Base-by-base conservation (phyloP, 2,113 vertebrate species). In the Thymallus thymallus region DNA sequence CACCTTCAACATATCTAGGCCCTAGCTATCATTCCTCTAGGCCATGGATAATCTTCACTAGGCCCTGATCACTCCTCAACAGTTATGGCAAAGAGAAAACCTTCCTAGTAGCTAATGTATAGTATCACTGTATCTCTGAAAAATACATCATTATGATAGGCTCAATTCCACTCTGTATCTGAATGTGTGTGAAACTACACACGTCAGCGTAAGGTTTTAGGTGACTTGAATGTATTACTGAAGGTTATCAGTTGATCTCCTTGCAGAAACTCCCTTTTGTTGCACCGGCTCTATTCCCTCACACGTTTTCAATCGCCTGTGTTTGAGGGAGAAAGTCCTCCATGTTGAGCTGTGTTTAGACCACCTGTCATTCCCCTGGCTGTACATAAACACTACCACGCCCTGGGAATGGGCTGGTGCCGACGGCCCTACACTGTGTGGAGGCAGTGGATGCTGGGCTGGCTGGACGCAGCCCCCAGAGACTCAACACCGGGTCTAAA, bases 261-360 rank as follows among this genome's bases (percentile, higher is more conserved):
- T 16, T 7, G 58, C 45, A 56, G 63, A 55, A 71, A 76, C 68
- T 64, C 70, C 35, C 64, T 69, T 74, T 69, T 24, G 71, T 76
- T 73, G 68, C 79, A 72, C 71, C 51, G 13, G 61, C 26, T 10
- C 30, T 5, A 58, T 78, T 82, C 82, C 75, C 65, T 82, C 65
- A 69, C 55, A 83, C 77, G 79, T 82, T 72, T 77, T 64, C 58
- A 77, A 77, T 76, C 46, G 24, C 56, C 65, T 18, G 68, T 78
- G 78, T 84, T 85, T 81, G 76, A 64, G 14, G 81, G 87, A 83
- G 75, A 80, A 68, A 80, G 77, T 69, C 70, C 69, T 80, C 68
- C 61, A 29, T 70, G 80, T 78, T 86, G 69, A 77, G 74, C 77
- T 65, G 77, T 85, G 86, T 85, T 89, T 86, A 89, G 80, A 51